phyloP scores from a whole-genome alignment of 2,113 vertebrate species.

The Mystacornis crossleyi region DNA sequence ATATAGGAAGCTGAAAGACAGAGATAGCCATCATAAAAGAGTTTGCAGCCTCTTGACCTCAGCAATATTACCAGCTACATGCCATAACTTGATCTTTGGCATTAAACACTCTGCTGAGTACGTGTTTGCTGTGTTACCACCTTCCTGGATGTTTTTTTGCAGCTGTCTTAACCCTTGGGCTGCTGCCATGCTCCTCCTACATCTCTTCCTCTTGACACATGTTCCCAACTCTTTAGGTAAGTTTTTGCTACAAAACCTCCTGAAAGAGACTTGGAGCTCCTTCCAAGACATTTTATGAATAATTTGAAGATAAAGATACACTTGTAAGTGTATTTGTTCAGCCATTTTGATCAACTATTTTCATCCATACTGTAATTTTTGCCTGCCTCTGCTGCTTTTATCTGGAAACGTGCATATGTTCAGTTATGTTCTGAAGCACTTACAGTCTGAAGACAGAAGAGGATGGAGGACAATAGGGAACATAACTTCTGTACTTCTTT shows the following conservation, averaged over 20 bases:
- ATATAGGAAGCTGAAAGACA: not conserved
- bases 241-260: not conserved
- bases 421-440: not conserved
- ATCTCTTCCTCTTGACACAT: not conserved
- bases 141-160: not conserved
- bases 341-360: not conserved
- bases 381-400: not conserved
- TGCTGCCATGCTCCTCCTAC: not conserved
- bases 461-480: not conserved
- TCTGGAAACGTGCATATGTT: not conserved
- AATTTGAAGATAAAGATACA: not conserved
- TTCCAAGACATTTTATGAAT: not conserved
- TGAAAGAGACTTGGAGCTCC: not conserved
- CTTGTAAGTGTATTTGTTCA: not conserved
- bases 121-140: not conserved
- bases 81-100: constrained; percentile 25
- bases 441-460: not conserved
- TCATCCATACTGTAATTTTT: not conserved
- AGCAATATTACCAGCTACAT: not conserved
- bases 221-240: not conserved
- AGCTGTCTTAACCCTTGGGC: not conserved
- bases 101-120: constrained; percentile 14
- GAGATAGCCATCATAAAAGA: constrained; percentile 25
- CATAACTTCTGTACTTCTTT: not conserved
- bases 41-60: constrained; percentile 27